A percentile compares a stretch with the other conserved stretches of the same genome.
phyloP scores from a whole-genome alignment of 2,113 vertebrate genomes.

The Acrocephalus kingi region DNA sequence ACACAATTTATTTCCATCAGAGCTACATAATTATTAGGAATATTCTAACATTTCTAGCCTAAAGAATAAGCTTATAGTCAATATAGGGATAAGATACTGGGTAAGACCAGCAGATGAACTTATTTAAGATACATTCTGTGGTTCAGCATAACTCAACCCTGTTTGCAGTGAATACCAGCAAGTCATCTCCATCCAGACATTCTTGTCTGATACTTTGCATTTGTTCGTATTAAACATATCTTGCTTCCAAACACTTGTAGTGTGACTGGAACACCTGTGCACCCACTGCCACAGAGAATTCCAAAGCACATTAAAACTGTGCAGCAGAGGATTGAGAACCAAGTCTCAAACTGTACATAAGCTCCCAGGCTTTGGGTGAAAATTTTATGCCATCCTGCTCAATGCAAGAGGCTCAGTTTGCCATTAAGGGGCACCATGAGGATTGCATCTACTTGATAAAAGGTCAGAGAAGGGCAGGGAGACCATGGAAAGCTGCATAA shows the following conservation, averaged over 20 bases:
- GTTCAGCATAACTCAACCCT: not conserved
- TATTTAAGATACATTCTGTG: not conserved
- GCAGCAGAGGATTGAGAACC: not conserved
- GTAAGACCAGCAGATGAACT: not conserved
- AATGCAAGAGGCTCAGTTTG: not conserved
- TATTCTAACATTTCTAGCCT: not conserved
- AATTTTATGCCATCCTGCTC: not conserved
- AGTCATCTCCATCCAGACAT: not conserved
- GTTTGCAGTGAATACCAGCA: not conserved
- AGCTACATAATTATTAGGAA: not conserved
- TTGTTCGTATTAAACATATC: not conserved
- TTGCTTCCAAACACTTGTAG: not conserved
- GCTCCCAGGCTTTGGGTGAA: not conserved
- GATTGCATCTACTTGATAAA: not conserved
- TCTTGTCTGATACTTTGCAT: not conserved
- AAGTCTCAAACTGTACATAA: not conserved
- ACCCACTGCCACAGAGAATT: not conserved
- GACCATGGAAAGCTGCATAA: not conserved
- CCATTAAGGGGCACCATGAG: not conserved
- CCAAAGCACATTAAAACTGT: not conserved
- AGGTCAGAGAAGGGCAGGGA: not conserved
- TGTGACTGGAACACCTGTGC: not conserved
- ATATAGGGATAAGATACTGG: not conserved
- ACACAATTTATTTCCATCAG: not conserved
- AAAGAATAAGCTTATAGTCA: not conserved